A percentile compares a stretch with the other conserved stretches of the same genome.
phyloP scores from a whole-genome alignment of 2,888 invertebrate genomes.

The Brachyopa scutellaris region DNA sequence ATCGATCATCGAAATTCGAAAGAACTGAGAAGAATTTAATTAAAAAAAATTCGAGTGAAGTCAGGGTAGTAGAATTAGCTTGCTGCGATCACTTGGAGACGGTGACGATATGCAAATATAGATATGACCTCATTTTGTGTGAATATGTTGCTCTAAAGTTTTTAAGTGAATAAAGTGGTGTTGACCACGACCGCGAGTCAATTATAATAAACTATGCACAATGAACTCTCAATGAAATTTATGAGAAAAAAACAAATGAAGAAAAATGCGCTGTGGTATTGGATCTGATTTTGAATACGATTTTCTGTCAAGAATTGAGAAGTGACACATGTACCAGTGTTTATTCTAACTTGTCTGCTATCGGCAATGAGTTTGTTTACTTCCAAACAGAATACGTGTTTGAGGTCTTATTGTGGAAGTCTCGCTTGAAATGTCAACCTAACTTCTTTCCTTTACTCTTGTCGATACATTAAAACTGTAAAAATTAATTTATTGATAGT shows the following conservation, averaged over 20 bases:
- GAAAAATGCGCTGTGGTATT: neutral
- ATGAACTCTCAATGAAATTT: constrained; percentile 45
- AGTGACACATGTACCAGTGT: too few relatives aligned
- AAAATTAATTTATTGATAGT: too few relatives aligned
- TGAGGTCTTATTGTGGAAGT: too few relatives aligned
- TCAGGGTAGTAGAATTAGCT: constrained; percentile 14
- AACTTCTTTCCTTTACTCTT: too few relatives aligned
- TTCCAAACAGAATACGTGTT: too few relatives aligned
- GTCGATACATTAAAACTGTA: too few relatives aligned
- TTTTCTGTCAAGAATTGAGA: neutral
- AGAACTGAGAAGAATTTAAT: constrained; percentile 11
- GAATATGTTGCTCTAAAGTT: constrained; percentile 17
- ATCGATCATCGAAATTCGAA: constrained; percentile 20
- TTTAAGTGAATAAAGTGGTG: constrained; percentile 32
- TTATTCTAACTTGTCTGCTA: too few relatives aligned
- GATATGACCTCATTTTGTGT: constrained; percentile 59
- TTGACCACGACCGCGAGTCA: constrained; percentile 19
- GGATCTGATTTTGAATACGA: too few relatives aligned
- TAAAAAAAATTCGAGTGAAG: constrained; percentile 32
- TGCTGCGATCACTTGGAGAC: neutral
- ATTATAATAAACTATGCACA: constrained; percentile 37
- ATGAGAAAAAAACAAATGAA: neutral
- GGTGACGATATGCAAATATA: constrained; percentile 67
- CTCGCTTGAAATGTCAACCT: too few relatives aligned
- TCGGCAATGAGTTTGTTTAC: too few relatives aligned